Percentiles rank a stretch among this genome's conserved stretches.
Conservation (phyloP, 2,113 vertebrate genomes). For the Petromus typicus region DNA sequence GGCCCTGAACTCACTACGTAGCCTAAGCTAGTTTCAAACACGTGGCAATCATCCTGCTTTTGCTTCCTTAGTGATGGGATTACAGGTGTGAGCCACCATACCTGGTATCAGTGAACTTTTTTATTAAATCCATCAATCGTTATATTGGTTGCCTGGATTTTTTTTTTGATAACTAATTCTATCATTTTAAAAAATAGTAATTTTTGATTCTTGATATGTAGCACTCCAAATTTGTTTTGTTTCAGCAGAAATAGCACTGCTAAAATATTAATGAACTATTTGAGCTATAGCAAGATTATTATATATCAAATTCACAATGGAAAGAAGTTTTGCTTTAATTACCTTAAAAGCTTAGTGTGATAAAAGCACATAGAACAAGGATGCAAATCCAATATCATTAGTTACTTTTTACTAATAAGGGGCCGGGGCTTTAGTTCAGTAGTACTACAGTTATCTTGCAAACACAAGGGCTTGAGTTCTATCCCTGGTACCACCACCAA, state of each 20-base stretch:
- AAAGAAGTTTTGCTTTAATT: slow-evolving; percentile 22
- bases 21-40: too few relatives aligned
- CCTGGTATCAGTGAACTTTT: neutral
- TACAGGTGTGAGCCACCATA: too few relatives aligned
- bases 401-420: neutral
- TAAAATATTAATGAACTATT: slow-evolving; percentile 39
- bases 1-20: too few relatives aligned
- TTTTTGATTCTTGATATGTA: neutral
- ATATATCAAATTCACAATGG: neutral
- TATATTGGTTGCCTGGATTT: slow-evolving; percentile 7
- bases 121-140: neutral
- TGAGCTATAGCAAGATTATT: neutral
- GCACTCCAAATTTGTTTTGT: slow-evolving; percentile 1
- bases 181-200: neutral
- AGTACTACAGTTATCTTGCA: too few relatives aligned
- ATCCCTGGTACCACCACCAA: too few relatives aligned
- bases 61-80: too few relatives aligned
- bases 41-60: too few relatives aligned
- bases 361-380: neutral
- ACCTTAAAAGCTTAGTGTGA: neutral
- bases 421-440: too few relatives aligned
- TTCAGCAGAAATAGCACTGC: neutral
- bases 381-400: neutral
- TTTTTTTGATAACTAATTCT: neutral
- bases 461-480: too few relatives aligned